Conservation (phyloP, 2,888 invertebrate species). For the Phortica magna region DNA sequence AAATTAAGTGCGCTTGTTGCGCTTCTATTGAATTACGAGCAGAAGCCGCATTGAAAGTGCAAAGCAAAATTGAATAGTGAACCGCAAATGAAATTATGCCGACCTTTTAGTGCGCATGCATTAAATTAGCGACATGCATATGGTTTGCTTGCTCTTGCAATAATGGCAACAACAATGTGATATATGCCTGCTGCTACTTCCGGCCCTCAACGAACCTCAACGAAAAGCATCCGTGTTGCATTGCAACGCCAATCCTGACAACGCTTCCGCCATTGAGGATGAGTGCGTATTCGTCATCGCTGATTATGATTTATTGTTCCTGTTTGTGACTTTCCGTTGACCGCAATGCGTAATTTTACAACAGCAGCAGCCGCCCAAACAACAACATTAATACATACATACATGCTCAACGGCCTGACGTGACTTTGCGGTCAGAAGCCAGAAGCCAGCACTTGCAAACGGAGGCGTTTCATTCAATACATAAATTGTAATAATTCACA, state of each 20-base stretch:
- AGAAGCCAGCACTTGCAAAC: no score
- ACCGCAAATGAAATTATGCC: background rate
- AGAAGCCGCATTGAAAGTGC: background rate
- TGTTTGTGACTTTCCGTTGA: constrained; percentile 24
- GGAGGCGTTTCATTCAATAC: background rate
- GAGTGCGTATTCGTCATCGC: constrained; percentile 7
- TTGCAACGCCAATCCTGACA: constrained; percentile 21
- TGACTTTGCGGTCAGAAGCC: constrained; percentile 10
- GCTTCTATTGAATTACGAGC: constrained; percentile 24
- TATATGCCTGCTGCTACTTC: background rate
- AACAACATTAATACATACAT: background rate
- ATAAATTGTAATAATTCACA: constrained; percentile 7
- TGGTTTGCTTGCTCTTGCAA: constrained; percentile 31
- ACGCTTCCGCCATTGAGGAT: background rate
- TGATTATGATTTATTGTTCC: constrained; percentile 41
- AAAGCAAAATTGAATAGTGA: constrained; percentile 1
- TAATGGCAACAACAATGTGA: constrained; percentile 9
- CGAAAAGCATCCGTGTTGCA: background rate
- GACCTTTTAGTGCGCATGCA: constrained; percentile 21
- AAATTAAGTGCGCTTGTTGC: constrained; percentile 19
- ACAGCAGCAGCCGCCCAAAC: constrained; percentile 22
- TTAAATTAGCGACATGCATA: constrained; percentile 37
- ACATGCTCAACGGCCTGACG: background rate
- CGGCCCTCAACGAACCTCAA: constrained; percentile 4
- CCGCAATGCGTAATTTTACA: constrained; percentile 37